These are phyloP conservation scores for Papilio gigon DNA, from an alignment of 2,888 invertebrate genomes.

Conservation along the genomic window DNA sequence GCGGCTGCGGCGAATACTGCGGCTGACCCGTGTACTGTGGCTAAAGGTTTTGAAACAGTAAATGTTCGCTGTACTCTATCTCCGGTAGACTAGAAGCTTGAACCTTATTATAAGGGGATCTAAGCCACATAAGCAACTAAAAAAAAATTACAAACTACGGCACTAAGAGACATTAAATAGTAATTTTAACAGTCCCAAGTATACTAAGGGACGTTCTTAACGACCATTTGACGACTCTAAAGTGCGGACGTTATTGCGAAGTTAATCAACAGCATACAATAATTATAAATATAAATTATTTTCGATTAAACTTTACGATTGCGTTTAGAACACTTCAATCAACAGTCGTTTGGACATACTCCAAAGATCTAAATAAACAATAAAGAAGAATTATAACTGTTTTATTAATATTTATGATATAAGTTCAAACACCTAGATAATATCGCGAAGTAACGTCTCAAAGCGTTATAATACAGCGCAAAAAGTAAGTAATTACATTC, in stretches of 20 bases:
- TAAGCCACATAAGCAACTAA: neutral
- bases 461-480: conserved; percentile 4
- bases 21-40: conserved; percentile 36
- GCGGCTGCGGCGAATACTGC: conserved; percentile 56
- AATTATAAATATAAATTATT: neutral
- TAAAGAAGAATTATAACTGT: neutral
- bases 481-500: neutral
- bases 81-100: neutral
- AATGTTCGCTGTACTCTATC: neutral
- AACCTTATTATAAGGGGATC: conserved; percentile 8
- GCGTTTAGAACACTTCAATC: conserved; percentile 8
- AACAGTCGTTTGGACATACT: conserved; percentile 5
- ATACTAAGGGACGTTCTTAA: neutral
- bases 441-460: conserved; percentile 46
- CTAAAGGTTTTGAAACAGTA: neutral
- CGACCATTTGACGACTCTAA: neutral
- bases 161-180: neutral
- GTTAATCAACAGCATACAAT: conserved; percentile 12
- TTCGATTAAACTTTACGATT: conserved; percentile 2
- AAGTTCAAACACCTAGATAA: neutral
- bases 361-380: neutral
- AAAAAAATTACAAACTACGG: neutral
- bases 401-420: neutral
- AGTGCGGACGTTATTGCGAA: neutral
- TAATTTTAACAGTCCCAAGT: neutral